Evolutionary conservation across 2,113 vertebrate genomes (phyloP), one percentile per base, ranked within the genome.

Genomic region (Bungarus multicinctus): DNA sequence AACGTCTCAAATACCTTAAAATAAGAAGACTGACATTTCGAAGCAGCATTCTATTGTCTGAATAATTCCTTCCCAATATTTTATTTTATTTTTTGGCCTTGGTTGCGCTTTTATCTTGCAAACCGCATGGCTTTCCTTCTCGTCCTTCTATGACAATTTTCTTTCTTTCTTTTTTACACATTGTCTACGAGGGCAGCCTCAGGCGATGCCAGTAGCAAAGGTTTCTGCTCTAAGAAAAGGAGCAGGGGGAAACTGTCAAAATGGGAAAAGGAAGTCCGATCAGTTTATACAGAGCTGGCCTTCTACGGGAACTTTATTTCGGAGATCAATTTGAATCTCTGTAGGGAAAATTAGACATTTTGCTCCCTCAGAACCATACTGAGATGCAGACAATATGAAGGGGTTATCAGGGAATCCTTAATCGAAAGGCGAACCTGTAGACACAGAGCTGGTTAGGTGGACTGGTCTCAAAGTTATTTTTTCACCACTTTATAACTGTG

Each of bases 161-260:
- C 53, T 54, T 1, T 54, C n/a, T 20, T 20, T 3, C 12, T 86
- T 30, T 12, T 85, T 85, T 16, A 16, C 58, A 60, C 43, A 30
- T 22, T 90, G 88, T 74, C 64, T 93, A 20, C 64, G 57, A 86
- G 88, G 69, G 34, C 43, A 58, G 88, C 54, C 88, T 52, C 25
- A 47, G 53, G 43, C 74, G 25, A 52, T 52, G 55, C 10, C 60
- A 90, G 53, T 2, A 58, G 39, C 23, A 47, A 16, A 39, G 34
- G 58, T 57, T 39, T 43, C 52, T 50, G 30, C 5, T 7, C 54
- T 57, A 89, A 16, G 34, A 43, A 54, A 60, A 47, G 86, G 3
- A 12, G 1, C 6, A 6, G 16, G 1, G 1, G 45, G 1, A 0
- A 4, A 5, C 20, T 20, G 6, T 1, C 34, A 55, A 27, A 45